phyloP scores from a whole-genome alignment of 2,797 vertebrate species.

The Emys orbicularis region DNA sequence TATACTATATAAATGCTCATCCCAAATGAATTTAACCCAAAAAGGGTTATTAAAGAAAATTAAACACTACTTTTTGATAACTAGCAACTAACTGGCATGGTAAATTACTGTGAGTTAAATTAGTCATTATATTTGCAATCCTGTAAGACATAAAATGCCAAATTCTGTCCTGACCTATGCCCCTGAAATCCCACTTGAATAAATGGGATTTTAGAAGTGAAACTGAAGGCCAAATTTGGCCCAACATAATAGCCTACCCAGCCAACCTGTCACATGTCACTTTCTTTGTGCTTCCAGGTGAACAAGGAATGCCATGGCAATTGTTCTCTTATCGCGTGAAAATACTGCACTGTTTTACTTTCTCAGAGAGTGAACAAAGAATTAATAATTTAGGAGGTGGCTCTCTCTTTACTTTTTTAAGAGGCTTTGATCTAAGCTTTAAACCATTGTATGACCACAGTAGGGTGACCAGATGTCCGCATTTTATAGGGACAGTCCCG shows the following conservation, averaged over 20 bases:
- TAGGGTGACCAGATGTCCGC: no score
- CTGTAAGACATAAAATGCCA: neutral
- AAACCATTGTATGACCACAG: neutral
- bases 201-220: neutral
- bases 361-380: neutral
- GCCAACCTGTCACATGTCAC: neutral
- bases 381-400: neutral
- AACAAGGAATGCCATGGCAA: neutral
- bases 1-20: neutral
- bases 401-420: neutral
- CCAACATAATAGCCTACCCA: neutral
- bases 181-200: neutral
- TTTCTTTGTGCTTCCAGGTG: neutral
- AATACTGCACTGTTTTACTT: neutral
- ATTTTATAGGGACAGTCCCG: no score
- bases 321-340: neutral
- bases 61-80: neutral
- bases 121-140: neutral
- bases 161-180: neutral
- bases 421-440: neutral
- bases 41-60: neutral
- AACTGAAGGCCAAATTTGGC: neutral
- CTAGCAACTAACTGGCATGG: neutral
- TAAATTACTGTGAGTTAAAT: neutral
- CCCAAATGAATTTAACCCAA: neutral